A percentile compares a stretch with the other conserved stretches of the same genome.
phyloP scores from a whole-genome alignment of 2,797 vertebrate genomes.

The Lindbergichthys nudifrons region DNA sequence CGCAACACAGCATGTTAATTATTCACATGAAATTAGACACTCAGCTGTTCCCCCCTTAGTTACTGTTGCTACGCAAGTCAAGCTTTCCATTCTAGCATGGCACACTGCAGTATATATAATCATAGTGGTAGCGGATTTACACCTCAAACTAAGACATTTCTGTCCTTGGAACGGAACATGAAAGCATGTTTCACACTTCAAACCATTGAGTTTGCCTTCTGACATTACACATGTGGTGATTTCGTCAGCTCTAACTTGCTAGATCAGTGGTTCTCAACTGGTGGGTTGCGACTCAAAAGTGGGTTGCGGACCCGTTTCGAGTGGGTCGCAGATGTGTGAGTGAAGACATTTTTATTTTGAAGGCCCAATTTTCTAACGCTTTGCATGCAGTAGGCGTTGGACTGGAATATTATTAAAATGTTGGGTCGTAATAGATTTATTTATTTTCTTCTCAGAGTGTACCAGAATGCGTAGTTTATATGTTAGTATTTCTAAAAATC shows the following conservation, averaged over 20 bases:
- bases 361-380: too few relatives aligned
- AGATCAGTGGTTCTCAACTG: too few relatives aligned
- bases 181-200: background rate
- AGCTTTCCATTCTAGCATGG: background rate
- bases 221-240: background rate
- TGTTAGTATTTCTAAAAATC: too few relatives aligned
- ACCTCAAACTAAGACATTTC: background rate
- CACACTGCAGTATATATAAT: background rate
- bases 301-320: too few relatives aligned
- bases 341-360: too few relatives aligned
- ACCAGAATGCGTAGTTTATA: too few relatives aligned
- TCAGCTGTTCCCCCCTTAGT: background rate
- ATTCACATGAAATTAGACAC: background rate
- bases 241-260: background rate
- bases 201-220: background rate
- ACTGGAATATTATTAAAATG: too few relatives aligned
- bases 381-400: too few relatives aligned
- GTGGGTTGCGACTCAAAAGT: too few relatives aligned
- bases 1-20: background rate
- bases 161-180: background rate
- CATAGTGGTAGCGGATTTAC: background rate
- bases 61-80: background rate
- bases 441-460: too few relatives aligned
- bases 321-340: too few relatives aligned
- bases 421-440: too few relatives aligned